Percentiles rank a stretch among this genome's conserved stretches.
phyloP scores from a whole-genome alignment of 2,888 invertebrate species.

The Pyrrhopygopsis socrates region DNA sequence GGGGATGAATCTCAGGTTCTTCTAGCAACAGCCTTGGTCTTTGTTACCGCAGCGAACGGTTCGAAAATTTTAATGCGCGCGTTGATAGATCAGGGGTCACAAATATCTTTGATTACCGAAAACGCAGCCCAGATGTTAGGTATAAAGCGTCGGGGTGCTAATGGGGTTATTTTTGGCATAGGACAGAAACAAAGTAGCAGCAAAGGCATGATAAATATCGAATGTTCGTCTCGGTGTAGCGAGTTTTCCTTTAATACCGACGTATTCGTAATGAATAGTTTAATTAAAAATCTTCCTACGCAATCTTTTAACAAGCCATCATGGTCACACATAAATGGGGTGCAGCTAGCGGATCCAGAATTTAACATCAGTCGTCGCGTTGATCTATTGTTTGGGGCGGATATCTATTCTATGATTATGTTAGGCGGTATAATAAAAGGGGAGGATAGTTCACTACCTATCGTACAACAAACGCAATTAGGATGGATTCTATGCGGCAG shows the following conservation, averaged over 20 bases:
- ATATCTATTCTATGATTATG: conserved; percentile 12
- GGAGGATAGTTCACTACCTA: neutral
- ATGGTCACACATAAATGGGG: neutral
- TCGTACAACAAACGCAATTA: conserved; percentile 42
- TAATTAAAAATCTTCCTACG: neutral
- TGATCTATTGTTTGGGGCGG: neutral
- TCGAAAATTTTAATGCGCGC: neutral
- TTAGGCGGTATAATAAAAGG: neutral
- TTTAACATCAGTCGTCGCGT: neutral
- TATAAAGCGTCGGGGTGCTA: neutral
- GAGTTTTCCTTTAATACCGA: neutral
- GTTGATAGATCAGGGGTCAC: neutral
- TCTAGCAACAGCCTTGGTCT: neutral
- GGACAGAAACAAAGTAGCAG: neutral
- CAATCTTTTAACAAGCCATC: neutral
- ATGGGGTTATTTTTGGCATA: neutral
- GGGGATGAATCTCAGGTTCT: neutral
- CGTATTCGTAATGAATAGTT: neutral
- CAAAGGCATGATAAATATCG: neutral
- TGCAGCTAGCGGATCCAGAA: neutral
- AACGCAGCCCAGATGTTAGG: neutral
- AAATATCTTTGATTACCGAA: neutral
- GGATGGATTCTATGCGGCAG: conserved; percentile 63
- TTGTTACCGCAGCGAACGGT: neutral
- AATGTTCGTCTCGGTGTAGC: neutral